phyloP scores from a whole-genome alignment of 2,797 vertebrate genomes.

The Sebastes vulpes region DNA sequence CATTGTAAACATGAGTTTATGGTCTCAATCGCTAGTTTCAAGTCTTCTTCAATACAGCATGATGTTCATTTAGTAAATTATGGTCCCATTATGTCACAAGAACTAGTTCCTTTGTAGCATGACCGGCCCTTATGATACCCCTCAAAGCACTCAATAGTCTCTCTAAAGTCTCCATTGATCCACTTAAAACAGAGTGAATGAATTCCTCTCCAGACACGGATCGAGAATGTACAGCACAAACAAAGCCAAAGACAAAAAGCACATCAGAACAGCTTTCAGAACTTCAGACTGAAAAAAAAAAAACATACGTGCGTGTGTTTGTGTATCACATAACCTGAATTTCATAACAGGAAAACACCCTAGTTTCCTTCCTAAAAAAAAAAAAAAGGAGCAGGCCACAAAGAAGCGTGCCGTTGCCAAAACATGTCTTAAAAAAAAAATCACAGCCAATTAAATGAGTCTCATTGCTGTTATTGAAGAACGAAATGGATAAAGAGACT shows the following conservation, averaged over 20 bases:
- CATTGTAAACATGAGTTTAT: no score
- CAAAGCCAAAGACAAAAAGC: conserved; percentile 1
- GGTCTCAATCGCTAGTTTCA: no score
- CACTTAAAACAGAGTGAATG: conserved; percentile 28
- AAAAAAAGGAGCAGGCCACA: conserved; percentile 24
- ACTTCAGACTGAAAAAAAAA: neutral
- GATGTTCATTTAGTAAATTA: no score
- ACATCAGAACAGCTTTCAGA: neutral
- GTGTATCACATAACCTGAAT: conserved; percentile 29
- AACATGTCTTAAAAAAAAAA: conserved; percentile 56
- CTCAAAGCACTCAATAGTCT: neutral
- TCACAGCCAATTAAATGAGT: conserved; percentile 71
- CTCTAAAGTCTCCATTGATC: conserved; percentile 10
- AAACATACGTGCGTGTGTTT: neutral
- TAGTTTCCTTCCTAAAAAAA: conserved; percentile 67
- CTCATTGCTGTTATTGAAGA: conserved; percentile 54
- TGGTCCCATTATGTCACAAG: neutral
- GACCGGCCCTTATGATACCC: neutral
- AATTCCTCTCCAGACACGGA: neutral
- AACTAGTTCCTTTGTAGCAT: neutral
- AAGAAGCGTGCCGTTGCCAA: conserved; percentile 46
- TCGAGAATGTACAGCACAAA: neutral
- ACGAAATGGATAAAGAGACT: conserved; percentile 41
- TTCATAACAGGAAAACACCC: conserved; percentile 74
- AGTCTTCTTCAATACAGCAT: no score